Percentiles rank a stretch among this genome's conserved stretches.
Evolutionary conservation across 1,140 invertebrate species (phyloP).

Genomic region (Drosophila obscura): DNA sequence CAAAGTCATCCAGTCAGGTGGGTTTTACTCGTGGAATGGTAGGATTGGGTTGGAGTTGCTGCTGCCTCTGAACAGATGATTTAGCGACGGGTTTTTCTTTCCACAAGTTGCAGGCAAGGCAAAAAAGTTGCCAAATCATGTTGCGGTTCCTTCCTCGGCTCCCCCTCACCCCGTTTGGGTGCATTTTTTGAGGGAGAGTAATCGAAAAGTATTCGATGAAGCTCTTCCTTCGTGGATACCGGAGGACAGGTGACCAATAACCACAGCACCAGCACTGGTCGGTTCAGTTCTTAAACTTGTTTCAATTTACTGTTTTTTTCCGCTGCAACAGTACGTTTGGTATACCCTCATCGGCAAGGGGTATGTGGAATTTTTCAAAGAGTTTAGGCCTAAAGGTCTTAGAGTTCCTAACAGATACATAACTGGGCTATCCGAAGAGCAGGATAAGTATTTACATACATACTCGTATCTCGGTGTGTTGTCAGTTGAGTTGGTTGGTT

Average conservation of each 20-base stretch:
- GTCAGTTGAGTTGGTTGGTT: background rate
- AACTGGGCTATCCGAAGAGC: no score
- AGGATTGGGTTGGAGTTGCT: no score
- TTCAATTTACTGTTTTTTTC: conserved; percentile 69
- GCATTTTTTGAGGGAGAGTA: conserved; percentile 58
- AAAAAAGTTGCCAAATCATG: conserved; percentile 79
- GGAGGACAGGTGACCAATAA: conserved; percentile 75
- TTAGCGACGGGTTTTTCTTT: conserved; percentile 66
- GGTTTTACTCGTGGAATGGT: conserved; percentile 33
- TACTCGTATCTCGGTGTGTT: background rate
- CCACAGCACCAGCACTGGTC: conserved; percentile 52
- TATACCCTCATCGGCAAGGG: conserved; percentile 13
- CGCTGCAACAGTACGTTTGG: conserved; percentile 31
- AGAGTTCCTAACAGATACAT: no score
- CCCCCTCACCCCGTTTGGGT: background rate
- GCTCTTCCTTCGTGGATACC: conserved; percentile 28
- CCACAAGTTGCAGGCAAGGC: conserved; percentile 52
- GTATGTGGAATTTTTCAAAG: no score
- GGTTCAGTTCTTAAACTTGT: conserved; percentile 78
- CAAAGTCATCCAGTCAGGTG: conserved; percentile 73
- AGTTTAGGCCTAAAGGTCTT: no score
- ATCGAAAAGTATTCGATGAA: conserved; percentile 64
- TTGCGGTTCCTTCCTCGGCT: conserved; percentile 37
- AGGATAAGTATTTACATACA: no score
- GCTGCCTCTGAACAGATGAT: conserved; percentile 63